Conservation (phyloP, 2,113 vertebrate species). For the Sialia sialis region DNA sequence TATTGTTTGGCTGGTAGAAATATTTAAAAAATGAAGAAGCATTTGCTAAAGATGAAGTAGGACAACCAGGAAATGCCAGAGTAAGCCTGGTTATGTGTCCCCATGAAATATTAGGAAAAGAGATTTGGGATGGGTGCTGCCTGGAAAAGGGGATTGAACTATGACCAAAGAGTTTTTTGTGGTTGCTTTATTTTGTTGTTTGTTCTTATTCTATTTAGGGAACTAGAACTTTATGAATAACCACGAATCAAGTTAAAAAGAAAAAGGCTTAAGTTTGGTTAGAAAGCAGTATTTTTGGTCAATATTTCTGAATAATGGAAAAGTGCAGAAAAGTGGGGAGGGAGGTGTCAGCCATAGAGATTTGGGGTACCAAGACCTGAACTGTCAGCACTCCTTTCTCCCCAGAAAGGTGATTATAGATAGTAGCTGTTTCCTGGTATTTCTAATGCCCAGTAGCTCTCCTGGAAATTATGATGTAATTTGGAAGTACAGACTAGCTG, state of each 20-base stretch:
- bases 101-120: background rate
- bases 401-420: background rate
- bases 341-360: background rate
- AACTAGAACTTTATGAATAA: background rate
- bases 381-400: background rate
- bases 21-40: background rate
- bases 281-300: background rate
- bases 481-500: background rate
- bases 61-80: background rate
- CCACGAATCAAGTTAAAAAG: background rate
- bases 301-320: background rate
- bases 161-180: background rate
- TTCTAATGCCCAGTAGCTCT: background rate
- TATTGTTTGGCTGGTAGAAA: background rate
- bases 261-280: background rate
- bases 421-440: background rate
- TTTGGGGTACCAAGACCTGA: background rate
- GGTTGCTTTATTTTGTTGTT: background rate
- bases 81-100: background rate
- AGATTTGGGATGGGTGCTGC: background rate
- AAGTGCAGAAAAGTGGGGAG: background rate
- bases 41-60: background rate
- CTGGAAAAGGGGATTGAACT: background rate
- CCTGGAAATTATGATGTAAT: background rate
- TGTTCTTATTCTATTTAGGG: background rate